phyloP scores from a whole-genome alignment of 2,888 invertebrate species.

The Epirrhoe alternata region DNA sequence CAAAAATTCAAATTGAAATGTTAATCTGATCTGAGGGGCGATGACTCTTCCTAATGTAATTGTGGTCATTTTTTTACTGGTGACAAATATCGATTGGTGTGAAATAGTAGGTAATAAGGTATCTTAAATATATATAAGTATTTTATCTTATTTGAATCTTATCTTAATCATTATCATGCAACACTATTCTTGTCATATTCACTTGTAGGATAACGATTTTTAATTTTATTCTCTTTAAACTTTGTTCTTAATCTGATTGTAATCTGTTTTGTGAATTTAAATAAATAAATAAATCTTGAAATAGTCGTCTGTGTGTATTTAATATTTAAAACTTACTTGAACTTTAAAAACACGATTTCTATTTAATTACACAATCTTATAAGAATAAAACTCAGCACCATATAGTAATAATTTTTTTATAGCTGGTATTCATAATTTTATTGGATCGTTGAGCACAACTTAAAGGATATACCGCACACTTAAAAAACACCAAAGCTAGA shows the following conservation, averaged over 20 bases:
- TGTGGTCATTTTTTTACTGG: conserved; percentile 9
- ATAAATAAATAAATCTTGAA: too few species aligned
- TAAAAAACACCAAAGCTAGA: not conserved
- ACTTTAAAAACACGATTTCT: not conserved
- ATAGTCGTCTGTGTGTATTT: not conserved
- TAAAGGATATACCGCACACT: not conserved
- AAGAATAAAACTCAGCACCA: not conserved
- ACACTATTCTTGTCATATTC: too few species aligned
- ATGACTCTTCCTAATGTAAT: conserved; percentile 37
- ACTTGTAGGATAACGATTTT: too few species aligned
- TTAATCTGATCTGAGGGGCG: conserved; percentile 66
- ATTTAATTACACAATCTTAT: not conserved
- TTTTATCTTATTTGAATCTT: not conserved
- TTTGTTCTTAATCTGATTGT: too few species aligned
- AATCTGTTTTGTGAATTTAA: too few species aligned
- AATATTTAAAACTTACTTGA: too few species aligned
- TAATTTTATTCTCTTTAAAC: too few species aligned
- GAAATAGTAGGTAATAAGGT: too few species aligned
- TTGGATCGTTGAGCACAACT: not conserved
- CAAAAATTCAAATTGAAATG: conserved; percentile 80
- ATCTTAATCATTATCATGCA: too few species aligned
- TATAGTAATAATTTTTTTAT: too few species aligned
- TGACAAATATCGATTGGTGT: not conserved
- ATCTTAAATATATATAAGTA: not conserved
- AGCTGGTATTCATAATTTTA: too few species aligned